A percentile compares a stretch with the other conserved stretches of the same genome.
phyloP scores from a whole-genome alignment of 1,140 invertebrate genomes.

The Caerostris darwini region DNA sequence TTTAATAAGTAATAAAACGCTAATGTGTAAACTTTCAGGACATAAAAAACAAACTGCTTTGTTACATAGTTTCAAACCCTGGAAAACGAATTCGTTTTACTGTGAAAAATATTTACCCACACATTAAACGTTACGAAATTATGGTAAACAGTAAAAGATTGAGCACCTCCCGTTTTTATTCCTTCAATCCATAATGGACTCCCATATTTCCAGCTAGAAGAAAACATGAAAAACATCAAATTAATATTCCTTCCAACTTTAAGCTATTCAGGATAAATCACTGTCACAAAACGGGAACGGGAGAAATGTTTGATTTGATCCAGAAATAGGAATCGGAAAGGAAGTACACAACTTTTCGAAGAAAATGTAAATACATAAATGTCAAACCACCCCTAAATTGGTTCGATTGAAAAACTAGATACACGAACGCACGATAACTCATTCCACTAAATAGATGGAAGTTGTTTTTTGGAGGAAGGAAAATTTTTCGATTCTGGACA shows the following conservation, averaged over 20 bases:
- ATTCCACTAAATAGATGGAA: constrained; percentile 12
- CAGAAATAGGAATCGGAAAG: neutral
- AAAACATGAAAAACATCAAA: neutral
- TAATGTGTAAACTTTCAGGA: too few relatives aligned
- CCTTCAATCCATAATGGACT: too few relatives aligned
- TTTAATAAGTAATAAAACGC: too few relatives aligned
- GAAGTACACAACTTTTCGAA: neutral
- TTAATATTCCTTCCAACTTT: neutral
- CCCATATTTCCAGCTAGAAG: neutral
- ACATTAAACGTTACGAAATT: too few relatives aligned
- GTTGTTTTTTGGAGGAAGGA: neutral
- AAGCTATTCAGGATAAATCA: neutral
- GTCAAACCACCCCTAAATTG: neutral
- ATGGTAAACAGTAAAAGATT: too few relatives aligned
- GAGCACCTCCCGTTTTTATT: too few relatives aligned
- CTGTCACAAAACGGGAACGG: neutral
- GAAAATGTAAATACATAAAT: constrained; percentile 29
- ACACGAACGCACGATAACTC: neutral
- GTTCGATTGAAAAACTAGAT: constrained; percentile 24
- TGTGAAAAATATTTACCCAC: neutral
- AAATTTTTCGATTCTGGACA: neutral
- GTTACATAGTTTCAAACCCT: too few relatives aligned
- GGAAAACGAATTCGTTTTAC: neutral
- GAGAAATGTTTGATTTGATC: neutral
- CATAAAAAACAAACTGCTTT: too few relatives aligned